Evolutionary conservation across 2,888 invertebrate species (phyloP).

Genomic region (Lagria hirta): DNA sequence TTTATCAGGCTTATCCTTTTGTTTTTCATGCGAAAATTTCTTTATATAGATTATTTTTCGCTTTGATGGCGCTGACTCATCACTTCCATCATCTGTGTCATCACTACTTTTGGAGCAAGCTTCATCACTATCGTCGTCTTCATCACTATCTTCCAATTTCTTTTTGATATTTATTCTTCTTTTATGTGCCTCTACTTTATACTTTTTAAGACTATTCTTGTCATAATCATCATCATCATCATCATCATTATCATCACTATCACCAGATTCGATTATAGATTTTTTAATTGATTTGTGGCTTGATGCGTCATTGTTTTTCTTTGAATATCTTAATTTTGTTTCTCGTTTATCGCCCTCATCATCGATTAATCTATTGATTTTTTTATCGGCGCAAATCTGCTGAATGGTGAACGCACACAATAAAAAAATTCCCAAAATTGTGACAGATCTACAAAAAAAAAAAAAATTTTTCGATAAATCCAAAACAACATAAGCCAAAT

Average conservation of each 20-base stretch:
- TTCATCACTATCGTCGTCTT: slow-evolving; percentile 29
- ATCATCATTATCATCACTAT: slow-evolving; percentile 24
- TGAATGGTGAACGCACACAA: slow-evolving; percentile 19
- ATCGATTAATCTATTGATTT: slow-evolving; percentile 17
- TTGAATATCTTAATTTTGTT: slow-evolving; percentile 16
- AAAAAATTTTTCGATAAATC: no score
- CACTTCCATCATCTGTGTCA: slow-evolving; percentile 23
- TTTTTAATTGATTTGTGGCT: background rate
- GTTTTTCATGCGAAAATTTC: slow-evolving; percentile 45
- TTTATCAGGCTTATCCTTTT: slow-evolving; percentile 31
- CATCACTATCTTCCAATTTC: slow-evolving; percentile 22
- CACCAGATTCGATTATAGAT: slow-evolving; percentile 9
- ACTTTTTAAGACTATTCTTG: no score
- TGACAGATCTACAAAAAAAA: no score
- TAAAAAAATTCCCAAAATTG: slow-evolving; percentile 8
- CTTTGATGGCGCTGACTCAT: slow-evolving; percentile 25
- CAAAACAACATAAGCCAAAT: no score
- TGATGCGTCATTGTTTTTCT: slow-evolving; percentile 1
- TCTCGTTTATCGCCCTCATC: slow-evolving; percentile 18
- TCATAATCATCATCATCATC: slow-evolving; percentile 18
- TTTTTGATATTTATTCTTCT: slow-evolving; percentile 5
- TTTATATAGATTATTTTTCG: slow-evolving; percentile 35
- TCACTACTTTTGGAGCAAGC: no score
- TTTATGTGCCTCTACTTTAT: no score
- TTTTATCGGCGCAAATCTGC: slow-evolving; percentile 7